phyloP scores from a whole-genome alignment of 2,113 vertebrate species.

The Cromileptes altivelis region DNA sequence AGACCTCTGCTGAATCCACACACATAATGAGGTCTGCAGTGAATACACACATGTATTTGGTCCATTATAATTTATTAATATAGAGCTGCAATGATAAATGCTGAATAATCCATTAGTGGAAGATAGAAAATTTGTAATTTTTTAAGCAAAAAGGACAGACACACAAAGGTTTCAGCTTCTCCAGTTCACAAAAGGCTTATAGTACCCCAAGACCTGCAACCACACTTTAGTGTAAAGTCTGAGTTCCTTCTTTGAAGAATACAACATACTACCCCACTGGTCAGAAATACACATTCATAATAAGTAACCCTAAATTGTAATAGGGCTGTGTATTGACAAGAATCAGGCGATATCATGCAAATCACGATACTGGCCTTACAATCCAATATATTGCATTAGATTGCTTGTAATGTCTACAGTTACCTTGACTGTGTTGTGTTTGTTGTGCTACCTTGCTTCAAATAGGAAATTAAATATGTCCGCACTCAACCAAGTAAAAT shows the following conservation, averaged over 20 bases:
- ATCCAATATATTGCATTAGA: too few relatives aligned
- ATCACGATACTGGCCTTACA: too few relatives aligned
- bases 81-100: not conserved
- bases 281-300: not conserved
- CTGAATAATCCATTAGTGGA: not conserved
- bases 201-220: not conserved
- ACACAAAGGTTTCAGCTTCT: not conserved
- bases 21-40: not conserved
- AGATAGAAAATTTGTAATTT: not conserved
- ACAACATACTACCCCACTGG: not conserved
- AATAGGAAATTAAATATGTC: not conserved
- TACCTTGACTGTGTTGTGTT: too few relatives aligned
- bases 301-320: not conserved
- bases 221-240: not conserved
- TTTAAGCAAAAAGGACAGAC: not conserved
- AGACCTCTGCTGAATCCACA: conserved; percentile 4
- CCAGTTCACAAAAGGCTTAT: not conserved
- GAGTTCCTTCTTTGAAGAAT: not conserved
- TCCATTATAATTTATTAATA: not conserved
- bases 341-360: too few relatives aligned
- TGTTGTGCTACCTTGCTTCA: too few relatives aligned
- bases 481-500: not conserved
- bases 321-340: too few relatives aligned
- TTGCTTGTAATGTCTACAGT: too few relatives aligned
- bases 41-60: not conserved